Conservation (phyloP, 2,113 vertebrate species). For the Chaenogobius annularis region DNA sequence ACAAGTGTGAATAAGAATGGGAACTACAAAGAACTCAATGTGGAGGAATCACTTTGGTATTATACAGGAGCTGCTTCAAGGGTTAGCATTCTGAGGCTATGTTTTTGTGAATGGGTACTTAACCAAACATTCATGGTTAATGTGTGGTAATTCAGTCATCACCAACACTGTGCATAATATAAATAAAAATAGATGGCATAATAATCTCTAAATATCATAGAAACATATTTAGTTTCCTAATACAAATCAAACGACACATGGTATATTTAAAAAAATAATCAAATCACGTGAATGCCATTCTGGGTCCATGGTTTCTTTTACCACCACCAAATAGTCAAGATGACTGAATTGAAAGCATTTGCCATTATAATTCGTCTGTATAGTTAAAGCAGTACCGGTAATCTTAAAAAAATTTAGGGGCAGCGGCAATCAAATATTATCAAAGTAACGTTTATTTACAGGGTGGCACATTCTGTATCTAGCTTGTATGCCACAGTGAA, state of each 20-base stretch:
- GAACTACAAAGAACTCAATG: not conserved
- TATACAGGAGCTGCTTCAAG: not conserved
- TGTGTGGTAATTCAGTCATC: not conserved
- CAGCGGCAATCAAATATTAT: no score
- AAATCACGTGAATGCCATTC: not conserved
- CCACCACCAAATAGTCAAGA: not conserved
- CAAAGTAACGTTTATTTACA: no score
- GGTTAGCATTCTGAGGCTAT: not conserved
- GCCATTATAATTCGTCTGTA: not conserved
- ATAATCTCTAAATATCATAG: not conserved
- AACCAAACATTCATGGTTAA: not conserved
- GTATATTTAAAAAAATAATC: no score
- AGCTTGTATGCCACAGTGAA: not conserved
- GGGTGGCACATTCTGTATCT: not conserved
- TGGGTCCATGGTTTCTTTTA: not conserved
- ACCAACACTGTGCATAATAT: not conserved
- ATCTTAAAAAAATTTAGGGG: not conserved
- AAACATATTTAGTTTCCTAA: not conserved
- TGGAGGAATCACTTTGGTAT: not conserved
- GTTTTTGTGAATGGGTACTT: not conserved
- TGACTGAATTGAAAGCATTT: not conserved
- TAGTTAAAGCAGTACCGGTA: not conserved
- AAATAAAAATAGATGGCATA: not conserved
- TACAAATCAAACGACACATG: no score
- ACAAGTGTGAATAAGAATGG: slow-evolving; percentile 2